phyloP scores from a whole-genome alignment of 1,140 invertebrate genomes.

The Phymorhynchus buccinoides region DNA sequence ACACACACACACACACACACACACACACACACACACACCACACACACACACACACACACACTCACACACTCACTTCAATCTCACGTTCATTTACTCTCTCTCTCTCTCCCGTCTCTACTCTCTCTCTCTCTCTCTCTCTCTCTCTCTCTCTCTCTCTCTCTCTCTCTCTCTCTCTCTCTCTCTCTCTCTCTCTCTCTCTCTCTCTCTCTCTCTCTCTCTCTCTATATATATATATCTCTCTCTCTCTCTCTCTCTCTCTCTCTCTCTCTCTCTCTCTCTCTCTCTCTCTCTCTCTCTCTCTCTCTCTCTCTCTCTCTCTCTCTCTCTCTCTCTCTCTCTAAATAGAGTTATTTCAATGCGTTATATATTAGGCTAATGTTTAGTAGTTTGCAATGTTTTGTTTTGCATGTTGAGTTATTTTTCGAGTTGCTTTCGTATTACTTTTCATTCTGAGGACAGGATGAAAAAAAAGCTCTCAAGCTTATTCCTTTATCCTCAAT shows the following conservation, averaged over 20 bases:
- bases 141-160: background rate
- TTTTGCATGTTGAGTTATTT: too few relatives aligned
- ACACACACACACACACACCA: background rate
- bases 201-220: background rate
- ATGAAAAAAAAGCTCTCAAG: too few relatives aligned
- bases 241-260: background rate
- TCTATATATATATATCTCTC: background rate
- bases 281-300: background rate
- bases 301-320: background rate
- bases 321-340: background rate
- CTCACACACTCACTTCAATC: background rate
- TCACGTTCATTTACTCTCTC: background rate
- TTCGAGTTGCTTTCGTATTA: too few relatives aligned
- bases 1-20: conserved; percentile 8
- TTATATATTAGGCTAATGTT: too few relatives aligned
- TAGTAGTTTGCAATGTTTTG: too few relatives aligned
- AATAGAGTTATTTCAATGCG: background rate
- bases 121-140: background rate
- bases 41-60: background rate
- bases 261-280: background rate
- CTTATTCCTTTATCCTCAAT: too few relatives aligned
- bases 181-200: background rate
- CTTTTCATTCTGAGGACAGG: too few relatives aligned
- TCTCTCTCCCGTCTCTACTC: conserved; percentile 27
- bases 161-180: background rate